phyloP scores from a whole-genome alignment of 2,888 invertebrate genomes.

The Choreutis nemorana region DNA sequence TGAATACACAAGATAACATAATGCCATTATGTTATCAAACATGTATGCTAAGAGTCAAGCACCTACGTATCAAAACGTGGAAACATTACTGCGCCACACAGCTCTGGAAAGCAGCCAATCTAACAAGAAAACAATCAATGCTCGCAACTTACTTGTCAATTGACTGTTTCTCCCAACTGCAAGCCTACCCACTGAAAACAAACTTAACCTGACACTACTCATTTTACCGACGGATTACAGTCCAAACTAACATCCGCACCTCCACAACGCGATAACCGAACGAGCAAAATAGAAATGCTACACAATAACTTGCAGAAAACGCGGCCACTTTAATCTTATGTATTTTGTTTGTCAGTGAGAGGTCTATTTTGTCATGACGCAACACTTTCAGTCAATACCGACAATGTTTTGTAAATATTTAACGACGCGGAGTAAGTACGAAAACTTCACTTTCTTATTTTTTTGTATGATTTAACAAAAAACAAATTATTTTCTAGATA shows the following conservation, averaged over 20 bases:
- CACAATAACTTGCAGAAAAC: slow-evolving; percentile 21
- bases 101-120: slow-evolving; percentile 44
- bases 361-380: slow-evolving; percentile 62
- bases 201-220: slow-evolving; percentile 60
- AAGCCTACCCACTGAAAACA: slow-evolving; percentile 55
- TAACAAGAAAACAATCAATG: slow-evolving; percentile 29
- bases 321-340: slow-evolving; percentile 49
- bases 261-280: slow-evolving; percentile 28
- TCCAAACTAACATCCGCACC: slow-evolving; percentile 47
- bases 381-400: slow-evolving; percentile 61
- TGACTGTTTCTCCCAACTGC: slow-evolving; percentile 56
- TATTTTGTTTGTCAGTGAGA: slow-evolving; percentile 65
- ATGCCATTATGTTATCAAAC: slow-evolving; percentile 52
- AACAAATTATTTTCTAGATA: slow-evolving; percentile 51
- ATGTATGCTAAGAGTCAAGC: slow-evolving; percentile 20
- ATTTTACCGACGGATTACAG: slow-evolving; percentile 35
- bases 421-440: slow-evolving; percentile 43
- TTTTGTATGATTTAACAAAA: slow-evolving; percentile 43
- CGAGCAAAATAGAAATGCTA: slow-evolving; percentile 36
- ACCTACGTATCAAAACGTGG: slow-evolving; percentile 13
- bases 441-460: slow-evolving; percentile 52
- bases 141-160: slow-evolving; percentile 48
- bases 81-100: slow-evolving; percentile 26
- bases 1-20: slow-evolving; percentile 12
- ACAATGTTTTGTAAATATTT: slow-evolving; percentile 30